Evolutionary conservation across 2,888 invertebrate genomes (phyloP), one percentile per base, ranked within the genome.

Genomic region (Melanchra persicariae): DNA sequence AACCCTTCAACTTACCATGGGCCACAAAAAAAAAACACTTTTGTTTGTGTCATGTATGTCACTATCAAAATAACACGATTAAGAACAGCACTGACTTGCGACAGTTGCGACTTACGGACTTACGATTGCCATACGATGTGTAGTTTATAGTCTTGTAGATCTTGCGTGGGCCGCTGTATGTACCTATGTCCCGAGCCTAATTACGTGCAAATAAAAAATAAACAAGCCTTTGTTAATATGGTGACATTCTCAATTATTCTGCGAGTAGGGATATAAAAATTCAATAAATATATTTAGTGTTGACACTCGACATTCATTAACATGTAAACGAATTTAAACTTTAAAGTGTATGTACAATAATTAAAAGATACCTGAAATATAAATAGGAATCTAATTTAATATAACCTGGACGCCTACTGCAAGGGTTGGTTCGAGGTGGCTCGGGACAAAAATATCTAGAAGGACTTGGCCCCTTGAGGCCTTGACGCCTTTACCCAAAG

Each of bases 61-160:
- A 43, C 30, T 52, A 65, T 69, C 58, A 65, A 61, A 81, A 68
- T 34, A 57, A 17, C 37, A 8, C 51, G 26, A 40, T 63, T 51
- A 80, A 54, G 51, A 67, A n/a, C 19, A 52, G 30, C 24, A 49
- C 57, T 52, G 52, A 68, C 45, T 57, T 57, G 67, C 45, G 57
- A 15, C 15, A 61, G 34, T 62, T 54, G 52, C 63, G 8, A 59
- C 34, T 37, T 54, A 62, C 63, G 10, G 24, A 24, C 51, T 51
- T 55, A 49, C 60, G 8, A 55, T 26, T 40, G 34, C 43, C 52
- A 63, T 75, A 63, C 45, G 40, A 60, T 75, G 52, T 22, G n/a
- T 55, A 70, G 24, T 81, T 77, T 79, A 81, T 61, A 66, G 54
- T 55, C 58, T 55, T 65, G 63, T 64, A 81, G 66, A 22, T 54